Evolutionary conservation across 1,140 invertebrate genomes (phyloP).

Genomic region (Calliphora vicina): DNA sequence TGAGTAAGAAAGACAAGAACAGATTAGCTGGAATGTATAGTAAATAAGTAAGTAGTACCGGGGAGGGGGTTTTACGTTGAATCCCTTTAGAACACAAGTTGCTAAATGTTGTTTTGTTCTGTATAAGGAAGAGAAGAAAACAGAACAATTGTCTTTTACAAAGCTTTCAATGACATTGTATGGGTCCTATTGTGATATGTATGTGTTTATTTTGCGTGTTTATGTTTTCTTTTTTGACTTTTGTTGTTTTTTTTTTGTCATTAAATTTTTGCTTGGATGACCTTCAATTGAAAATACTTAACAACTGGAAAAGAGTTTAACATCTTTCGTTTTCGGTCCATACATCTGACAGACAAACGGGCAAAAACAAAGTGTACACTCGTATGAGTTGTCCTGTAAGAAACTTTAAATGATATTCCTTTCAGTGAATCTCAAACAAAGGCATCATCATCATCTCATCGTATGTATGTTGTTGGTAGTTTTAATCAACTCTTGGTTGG

Average conservation of each 20-base stretch:
- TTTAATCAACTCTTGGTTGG: conserved; percentile 7
- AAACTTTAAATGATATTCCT: neutral
- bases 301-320: neutral
- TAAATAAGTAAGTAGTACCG: no score
- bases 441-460: neutral
- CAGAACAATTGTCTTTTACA: neutral
- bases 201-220: neutral
- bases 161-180: neutral
- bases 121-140: no score
- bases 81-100: no score
- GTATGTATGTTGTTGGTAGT: neutral
- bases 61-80: no score
- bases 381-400: neutral
- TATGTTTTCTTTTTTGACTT: neutral
- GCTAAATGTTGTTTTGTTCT: no score
- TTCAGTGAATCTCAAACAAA: neutral
- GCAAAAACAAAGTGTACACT: neutral
- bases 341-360: neutral
- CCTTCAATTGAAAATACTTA: conserved; percentile 32
- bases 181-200: neutral
- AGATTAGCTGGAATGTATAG: no score
- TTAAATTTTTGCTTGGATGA: conserved; percentile 35
- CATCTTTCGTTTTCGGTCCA: neutral
- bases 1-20: no score
- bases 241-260: conserved; percentile 19